Base-by-base conservation (phyloP, 2,797 vertebrate genomes). In the Gobio occitaniae region DNA sequence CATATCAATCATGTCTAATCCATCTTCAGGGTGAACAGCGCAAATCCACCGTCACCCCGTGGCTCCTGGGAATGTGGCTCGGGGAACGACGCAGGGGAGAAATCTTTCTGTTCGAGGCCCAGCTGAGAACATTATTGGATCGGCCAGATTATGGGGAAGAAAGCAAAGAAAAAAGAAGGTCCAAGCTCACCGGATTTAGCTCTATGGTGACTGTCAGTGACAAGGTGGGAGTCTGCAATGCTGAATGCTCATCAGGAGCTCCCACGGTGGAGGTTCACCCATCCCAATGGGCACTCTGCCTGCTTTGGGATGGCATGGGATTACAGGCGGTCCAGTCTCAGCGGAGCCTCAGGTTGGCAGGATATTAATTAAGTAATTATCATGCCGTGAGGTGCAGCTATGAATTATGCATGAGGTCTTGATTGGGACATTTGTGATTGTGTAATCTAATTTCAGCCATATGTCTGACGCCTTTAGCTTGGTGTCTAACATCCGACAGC, bases 321-420 rank as follows among this genome's bases (percentile, higher is more conserved):
- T 95, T 95, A 95, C 92, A 82, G 50, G 66, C 75, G 59, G 87
- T 89, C 93, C 90, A 91, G 93, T 94, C 94, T 93, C 90, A 89
- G 91, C 82, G 89, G 92, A 92, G 92, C 90, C 89, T 93, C 84
- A 89, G 87, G 88, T 89, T 91, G 89, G 88, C 85, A 87, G 88
- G 91, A 94, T 94, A 95, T 95, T 95, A 96, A 96, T 96, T 96
- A 95, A 96, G 94, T 95, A 94, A 96, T 96, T 96, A 96, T 94
- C 93, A 92, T 92, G 91, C 90, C 77, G 36, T 82, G 89, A 90
- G 91, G 92, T 86, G 17, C 88, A 84, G 85, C 88, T 87, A 93
- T 95, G 92, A 95, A 95, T 95, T 95, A 95, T 96, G 93, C 93
- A 95, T 95, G 92, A 95, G 92, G 86, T 84, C 88, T 85, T 93